phyloP scores from a whole-genome alignment of 92 coral and sea anemone species.

The Meandrina meandrites region DNA sequence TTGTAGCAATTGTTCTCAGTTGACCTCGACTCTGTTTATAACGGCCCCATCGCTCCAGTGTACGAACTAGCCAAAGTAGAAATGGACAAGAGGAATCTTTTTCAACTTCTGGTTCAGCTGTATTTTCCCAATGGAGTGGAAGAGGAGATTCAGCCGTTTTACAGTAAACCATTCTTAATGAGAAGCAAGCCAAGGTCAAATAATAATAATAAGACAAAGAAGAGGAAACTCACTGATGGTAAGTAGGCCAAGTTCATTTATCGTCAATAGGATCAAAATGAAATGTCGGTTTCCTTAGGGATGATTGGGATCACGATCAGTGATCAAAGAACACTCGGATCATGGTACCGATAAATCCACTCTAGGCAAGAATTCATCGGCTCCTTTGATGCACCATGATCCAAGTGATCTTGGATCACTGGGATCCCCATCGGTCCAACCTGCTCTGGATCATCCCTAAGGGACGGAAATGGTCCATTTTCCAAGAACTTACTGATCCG shows the following conservation, averaged over 20 bases:
- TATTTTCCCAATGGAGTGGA: conserved; percentile 60
- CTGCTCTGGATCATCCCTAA: too few relatives aligned
- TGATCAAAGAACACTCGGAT: too few relatives aligned
- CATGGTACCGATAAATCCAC: too few relatives aligned
- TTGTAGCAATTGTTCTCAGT: conserved; percentile 81
- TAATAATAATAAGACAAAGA: not conserved
- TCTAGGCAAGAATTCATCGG: too few relatives aligned
- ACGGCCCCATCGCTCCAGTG: conserved; percentile 74
- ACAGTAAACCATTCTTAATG: conserved; percentile 67
- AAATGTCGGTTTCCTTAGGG: too few relatives aligned
- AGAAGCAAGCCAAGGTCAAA: conserved; percentile 59
- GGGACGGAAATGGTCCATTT: not conserved
- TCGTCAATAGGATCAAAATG: not conserved
- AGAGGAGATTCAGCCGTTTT: conserved; percentile 63
- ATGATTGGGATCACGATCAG: too few relatives aligned
- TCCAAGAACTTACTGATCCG: not conserved
- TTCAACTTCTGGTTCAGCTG: conserved; percentile 68
- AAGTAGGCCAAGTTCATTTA: not conserved
- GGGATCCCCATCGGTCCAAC: too few relatives aligned
- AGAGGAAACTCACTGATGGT: conserved; percentile 24
- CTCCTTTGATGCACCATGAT: too few relatives aligned
- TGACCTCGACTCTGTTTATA: conserved; percentile 80
- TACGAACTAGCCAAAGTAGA: conserved; percentile 79
- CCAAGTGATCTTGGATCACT: too few relatives aligned
- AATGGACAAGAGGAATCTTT: conserved; percentile 64